Evolutionary conservation across 2,888 invertebrate species (phyloP).

Genomic region (Nyleta sp.): DNA sequence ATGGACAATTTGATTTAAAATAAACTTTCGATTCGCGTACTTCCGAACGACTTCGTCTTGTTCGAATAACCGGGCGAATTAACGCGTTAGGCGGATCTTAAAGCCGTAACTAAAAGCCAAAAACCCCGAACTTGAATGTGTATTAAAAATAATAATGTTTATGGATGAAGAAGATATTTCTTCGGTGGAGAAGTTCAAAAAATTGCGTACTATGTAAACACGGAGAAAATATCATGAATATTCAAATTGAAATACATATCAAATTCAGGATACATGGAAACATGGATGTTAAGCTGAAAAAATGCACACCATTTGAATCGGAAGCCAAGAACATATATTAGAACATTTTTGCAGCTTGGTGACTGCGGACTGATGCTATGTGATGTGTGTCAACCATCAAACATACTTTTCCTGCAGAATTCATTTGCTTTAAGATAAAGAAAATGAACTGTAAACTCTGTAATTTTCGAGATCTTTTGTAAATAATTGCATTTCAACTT

Average conservation of each 20-base stretch:
- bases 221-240: constrained; percentile 51
- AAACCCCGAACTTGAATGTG: constrained; percentile 38
- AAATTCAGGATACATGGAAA: constrained; percentile 61
- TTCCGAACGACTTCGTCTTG: background rate
- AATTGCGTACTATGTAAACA: constrained; percentile 22
- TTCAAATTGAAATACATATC: constrained; percentile 65
- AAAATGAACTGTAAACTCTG: too few relatives aligned
- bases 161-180: constrained; percentile 43
- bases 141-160: constrained; percentile 53
- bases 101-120: too few relatives aligned
- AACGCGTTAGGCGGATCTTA: constrained; percentile 7
- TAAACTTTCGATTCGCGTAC: constrained; percentile 14
- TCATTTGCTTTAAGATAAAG: too few relatives aligned
- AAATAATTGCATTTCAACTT: too few relatives aligned
- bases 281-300: constrained; percentile 42
- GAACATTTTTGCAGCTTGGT: constrained; percentile 23
- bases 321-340: constrained; percentile 32
- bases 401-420: constrained; percentile 7
- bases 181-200: constrained; percentile 37
- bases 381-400: constrained; percentile 16
- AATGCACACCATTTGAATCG: constrained; percentile 42
- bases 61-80: constrained; percentile 42
- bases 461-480: too few relatives aligned
- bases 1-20: constrained; percentile 27
- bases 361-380: constrained; percentile 12